Base-by-base conservation (phyloP, 1,140 invertebrate species). In the Hylyphantes graminicola region DNA sequence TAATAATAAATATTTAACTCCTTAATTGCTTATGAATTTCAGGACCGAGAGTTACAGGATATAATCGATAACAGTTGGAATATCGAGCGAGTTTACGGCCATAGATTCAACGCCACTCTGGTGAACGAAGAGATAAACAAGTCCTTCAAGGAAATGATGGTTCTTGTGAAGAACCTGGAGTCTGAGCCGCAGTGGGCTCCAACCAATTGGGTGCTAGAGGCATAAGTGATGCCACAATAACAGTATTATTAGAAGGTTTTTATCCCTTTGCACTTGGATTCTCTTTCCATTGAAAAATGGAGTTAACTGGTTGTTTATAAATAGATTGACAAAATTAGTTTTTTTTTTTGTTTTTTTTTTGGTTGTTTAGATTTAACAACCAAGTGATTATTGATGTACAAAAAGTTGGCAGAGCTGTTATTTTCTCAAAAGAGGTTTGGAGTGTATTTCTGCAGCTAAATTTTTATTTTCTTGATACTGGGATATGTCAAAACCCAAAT, bases 141-240 rank as follows among this genome's bases (percentile, higher is more conserved):
- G 68, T 95, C 97, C 19, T 96, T 98, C 87, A 94, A 96, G 86
- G 95, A 96, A 88, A 92, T 99, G 5, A 90, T 97, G 7, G 92
- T 93, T 86, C 93, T 94, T 67, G 94, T 96, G 1, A 94, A 95
- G 89, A 92, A 93, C 87, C 93, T 98, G n/a, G 96, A 99, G 90
- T 95, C 94, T 2, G 96, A 98, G 89, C 96, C 97, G 7, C 92
- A 97, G 15, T 99, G 97, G 97, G 97, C 98, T n/a, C 97, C 97
- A 11, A 94, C 94, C 17, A 94, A 94, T 10, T 99, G 97, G 97
- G 82, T 85, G 63, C 74, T 85, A 76, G 74, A 54, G 59, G 61
- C 63, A 50, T 85, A 67, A 48, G 35, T 48, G 15, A 55, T 19
- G n/a, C 57, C 57, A 9, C 61, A 59, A 48, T 21, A 77, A 75